A percentile compares a stretch with the other conserved stretches of the same genome.
Evolutionary conservation across 2,797 vertebrate genomes (phyloP).

Genomic region (Amphiprion clarkii): DNA sequence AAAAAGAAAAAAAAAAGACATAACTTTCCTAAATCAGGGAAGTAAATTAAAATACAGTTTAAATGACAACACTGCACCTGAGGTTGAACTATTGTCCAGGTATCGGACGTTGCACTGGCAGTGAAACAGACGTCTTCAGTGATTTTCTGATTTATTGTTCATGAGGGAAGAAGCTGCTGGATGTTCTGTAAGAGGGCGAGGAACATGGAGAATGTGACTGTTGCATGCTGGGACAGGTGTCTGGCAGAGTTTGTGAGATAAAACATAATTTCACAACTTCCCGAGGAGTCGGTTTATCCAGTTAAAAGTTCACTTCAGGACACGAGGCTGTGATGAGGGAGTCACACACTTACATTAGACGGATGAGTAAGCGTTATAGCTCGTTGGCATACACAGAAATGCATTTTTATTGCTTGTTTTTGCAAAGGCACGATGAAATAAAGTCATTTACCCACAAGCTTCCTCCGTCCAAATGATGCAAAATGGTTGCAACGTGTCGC

Average conservation of each 20-base stretch:
- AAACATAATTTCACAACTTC: constrained; percentile 11
- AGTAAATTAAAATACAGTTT: too few species aligned
- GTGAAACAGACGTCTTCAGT: too few species aligned
- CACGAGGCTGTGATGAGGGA: constrained; percentile 33
- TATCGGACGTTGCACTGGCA: too few species aligned
- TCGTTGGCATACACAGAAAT: constrained; percentile 34
- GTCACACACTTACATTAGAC: constrained; percentile 26
- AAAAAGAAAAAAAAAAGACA: too few species aligned
- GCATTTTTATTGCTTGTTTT: constrained; percentile 29
- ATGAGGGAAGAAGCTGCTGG: too few species aligned
- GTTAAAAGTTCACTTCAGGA: constrained; percentile 32
- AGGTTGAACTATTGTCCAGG: too few species aligned
- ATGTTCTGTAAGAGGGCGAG: not conserved
- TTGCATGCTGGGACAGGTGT: constrained; percentile 5
- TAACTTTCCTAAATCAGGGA: too few species aligned
- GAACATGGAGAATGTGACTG: not conserved
- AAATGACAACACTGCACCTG: too few species aligned
- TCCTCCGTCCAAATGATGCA: constrained; percentile 30
- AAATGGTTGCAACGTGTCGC: constrained; percentile 31
- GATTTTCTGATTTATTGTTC: too few species aligned
- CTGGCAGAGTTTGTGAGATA: constrained; percentile 15
- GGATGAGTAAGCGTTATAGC: constrained; percentile 33
- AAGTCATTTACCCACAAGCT: constrained; percentile 24
- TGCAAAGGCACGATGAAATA: constrained; percentile 11
- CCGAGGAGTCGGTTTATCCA: constrained; percentile 8